Conservation (phyloP, 2,113 vertebrate genomes). For the Dasyornis broadbenti region DNA sequence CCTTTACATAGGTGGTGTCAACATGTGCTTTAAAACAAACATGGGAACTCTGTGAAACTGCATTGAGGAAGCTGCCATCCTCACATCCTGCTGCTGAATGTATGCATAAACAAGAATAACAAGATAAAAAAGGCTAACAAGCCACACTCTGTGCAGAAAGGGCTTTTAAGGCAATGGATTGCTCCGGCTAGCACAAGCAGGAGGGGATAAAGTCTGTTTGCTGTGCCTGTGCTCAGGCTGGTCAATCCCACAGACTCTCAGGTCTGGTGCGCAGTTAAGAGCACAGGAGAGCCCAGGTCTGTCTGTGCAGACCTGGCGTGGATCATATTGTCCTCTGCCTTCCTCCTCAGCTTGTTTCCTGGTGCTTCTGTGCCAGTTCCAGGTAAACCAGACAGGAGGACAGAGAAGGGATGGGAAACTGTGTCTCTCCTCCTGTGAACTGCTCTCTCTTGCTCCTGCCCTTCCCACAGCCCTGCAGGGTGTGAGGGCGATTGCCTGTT, state of each 20-base stretch:
- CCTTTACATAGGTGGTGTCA: not conserved
- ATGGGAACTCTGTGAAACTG: not conserved
- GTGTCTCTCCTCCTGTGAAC: not conserved
- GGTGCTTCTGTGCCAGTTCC: not conserved
- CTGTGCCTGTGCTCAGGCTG: not conserved
- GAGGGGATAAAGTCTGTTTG: not conserved
- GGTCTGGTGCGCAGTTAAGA: not conserved
- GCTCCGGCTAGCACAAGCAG: not conserved
- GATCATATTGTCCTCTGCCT: not conserved
- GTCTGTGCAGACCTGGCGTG: not conserved
- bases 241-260: not conserved
- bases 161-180: not conserved
- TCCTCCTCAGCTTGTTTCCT: not conserved
- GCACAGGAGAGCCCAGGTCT: not conserved
- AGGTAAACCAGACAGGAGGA: not conserved
- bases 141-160: not conserved
- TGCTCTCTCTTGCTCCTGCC: not conserved
- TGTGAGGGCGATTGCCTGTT: too few species aligned
- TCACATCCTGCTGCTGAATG: not conserved
- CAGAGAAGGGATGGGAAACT: not conserved
- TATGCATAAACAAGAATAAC: not conserved
- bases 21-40: not conserved
- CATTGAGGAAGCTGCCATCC: not conserved
- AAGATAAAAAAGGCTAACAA: not conserved
- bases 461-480: not conserved